phyloP scores from a whole-genome alignment of 2,113 vertebrate genomes.

The Apodemus speciosus region DNA sequence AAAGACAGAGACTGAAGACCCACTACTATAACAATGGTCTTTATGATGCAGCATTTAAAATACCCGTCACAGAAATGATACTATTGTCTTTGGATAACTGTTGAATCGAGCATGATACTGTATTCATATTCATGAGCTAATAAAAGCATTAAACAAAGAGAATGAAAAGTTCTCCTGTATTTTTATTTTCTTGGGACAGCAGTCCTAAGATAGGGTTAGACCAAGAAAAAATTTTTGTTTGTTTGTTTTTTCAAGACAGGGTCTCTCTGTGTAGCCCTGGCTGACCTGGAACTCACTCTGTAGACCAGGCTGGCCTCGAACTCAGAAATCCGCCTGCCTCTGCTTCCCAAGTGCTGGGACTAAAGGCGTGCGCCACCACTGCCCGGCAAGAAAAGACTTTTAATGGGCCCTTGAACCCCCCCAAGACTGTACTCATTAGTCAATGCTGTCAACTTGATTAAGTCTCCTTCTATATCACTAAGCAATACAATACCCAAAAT shows the following conservation, averaged over 20 bases:
- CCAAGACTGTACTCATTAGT: neutral
- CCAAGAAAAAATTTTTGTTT: neutral
- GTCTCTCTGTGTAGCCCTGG: too few relatives aligned
- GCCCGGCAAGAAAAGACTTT: neutral
- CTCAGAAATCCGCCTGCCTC: too few relatives aligned
- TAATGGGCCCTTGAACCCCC: neutral
- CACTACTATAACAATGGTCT: neutral
- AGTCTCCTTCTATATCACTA: neutral
- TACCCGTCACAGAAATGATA: neutral
- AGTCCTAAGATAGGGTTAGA: neutral
- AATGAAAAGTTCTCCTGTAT: conserved; percentile 6
- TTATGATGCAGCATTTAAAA: neutral
- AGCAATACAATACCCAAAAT: neutral
- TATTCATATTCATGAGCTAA: neutral
- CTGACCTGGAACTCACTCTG: too few relatives aligned
- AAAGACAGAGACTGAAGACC: neutral
- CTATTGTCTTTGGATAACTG: neutral
- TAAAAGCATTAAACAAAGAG: conserved; percentile 29
- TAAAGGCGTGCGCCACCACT: too few relatives aligned
- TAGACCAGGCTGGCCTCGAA: too few relatives aligned
- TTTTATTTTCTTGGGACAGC: neutral
- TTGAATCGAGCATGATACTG: neutral
- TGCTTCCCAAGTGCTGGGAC: too few relatives aligned
- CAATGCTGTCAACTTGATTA: neutral
- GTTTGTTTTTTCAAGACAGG: too few relatives aligned